Evolutionary conservation across 1,140 invertebrate genomes (phyloP).

Genomic region (Lamellibrachia luymesi): DNA sequence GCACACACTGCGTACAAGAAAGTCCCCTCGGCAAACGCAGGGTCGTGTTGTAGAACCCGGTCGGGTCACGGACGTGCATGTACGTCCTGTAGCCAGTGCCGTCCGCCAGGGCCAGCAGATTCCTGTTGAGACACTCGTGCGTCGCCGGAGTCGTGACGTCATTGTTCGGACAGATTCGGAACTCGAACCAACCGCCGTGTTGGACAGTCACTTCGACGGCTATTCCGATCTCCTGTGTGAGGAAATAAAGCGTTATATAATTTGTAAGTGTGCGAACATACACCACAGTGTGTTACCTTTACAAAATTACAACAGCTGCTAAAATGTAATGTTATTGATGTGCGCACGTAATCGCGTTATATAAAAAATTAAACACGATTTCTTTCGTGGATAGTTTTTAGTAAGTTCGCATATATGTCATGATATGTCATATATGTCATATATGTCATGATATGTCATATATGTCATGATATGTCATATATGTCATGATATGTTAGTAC

Average conservation of each 20-base stretch:
- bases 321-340: too few relatives aligned
- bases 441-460: too few relatives aligned
- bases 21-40: slow-evolving; percentile 39
- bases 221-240: slow-evolving; percentile 33
- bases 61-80: neutral
- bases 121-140: slow-evolving; percentile 64
- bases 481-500: too few relatives aligned
- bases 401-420: too few relatives aligned
- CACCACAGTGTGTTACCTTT: too few relatives aligned
- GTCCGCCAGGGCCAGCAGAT: slow-evolving; percentile 59
- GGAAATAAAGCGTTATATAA: slow-evolving; percentile 14
- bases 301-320: too few relatives aligned
- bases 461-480: too few relatives aligned
- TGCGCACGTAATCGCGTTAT: too few relatives aligned
- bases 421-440: too few relatives aligned
- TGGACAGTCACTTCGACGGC: slow-evolving; percentile 39
- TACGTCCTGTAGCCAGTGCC: slow-evolving; percentile 35
- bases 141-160: slow-evolving; percentile 40
- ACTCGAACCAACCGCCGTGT: slow-evolving; percentile 77
- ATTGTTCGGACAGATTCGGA: slow-evolving; percentile 74
- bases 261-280: too few relatives aligned
- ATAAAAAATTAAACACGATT: too few relatives aligned
- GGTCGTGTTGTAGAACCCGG: slow-evolving; percentile 29
- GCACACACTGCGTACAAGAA: slow-evolving; percentile 46
- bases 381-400: too few relatives aligned